Base-by-base conservation (phyloP, 2,113 vertebrate genomes). In the Notothenia coriiceps region DNA sequence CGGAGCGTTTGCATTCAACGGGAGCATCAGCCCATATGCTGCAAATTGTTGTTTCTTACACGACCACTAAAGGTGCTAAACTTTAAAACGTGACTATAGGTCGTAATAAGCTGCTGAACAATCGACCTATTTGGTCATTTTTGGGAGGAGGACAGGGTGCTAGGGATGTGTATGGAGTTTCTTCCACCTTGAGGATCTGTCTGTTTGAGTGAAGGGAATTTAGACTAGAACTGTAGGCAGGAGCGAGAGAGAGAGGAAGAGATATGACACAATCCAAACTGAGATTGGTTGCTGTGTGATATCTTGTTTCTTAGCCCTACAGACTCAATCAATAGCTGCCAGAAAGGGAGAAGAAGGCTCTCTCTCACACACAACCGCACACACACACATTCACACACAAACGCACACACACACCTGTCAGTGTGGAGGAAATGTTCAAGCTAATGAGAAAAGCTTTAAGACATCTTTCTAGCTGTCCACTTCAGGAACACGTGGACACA, bases 301-400 rank as follows among this genome's bases (percentile, higher is more conserved):
- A 91, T 83, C 89, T 90, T 84, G 79, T 87, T 87, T 89, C 72
- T 82, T 44, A 70, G 75, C 77, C 84, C 60, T 68, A 55, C 68
- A 88, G 86, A 85, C 84, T 80, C 73, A 89, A 93, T 91, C 91
- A 90, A 91, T 92, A 88, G 70, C 77, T 65, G 70, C 79, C 82
- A 81, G 80, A 66, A 68, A 84, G 67, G 66, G 70, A 80, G 54
- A 69, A 61, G 46, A 17, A 62, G 65, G 25, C 35, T 56, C 15
- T 47, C 11, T 29, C 51, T 17, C 46, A 47, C 51, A 55, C 35
- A 6, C 52, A 43, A 12, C 10, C 46, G 11, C 46, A 33, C 22
- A 12, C 46, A 29, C 62, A 29, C 20, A 49, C 44, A 18, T 22
- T 43, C 17, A 29, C 61, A 70, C 43, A 62, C 49, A 62, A 50